Conservation (phyloP, 2,888 invertebrate species). For the Eilema caniola region DNA sequence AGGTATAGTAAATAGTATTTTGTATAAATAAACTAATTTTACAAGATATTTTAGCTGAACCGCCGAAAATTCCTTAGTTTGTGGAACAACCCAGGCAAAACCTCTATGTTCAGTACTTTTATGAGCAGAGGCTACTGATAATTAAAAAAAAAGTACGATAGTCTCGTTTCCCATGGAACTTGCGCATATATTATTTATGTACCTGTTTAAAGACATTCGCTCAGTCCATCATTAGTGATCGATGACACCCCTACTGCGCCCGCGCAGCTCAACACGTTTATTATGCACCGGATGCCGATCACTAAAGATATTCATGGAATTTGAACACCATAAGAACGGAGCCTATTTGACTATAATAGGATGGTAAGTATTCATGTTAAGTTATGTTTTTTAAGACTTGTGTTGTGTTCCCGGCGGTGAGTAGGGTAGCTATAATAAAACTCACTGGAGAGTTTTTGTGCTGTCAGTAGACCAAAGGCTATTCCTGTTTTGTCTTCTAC, state of each 20-base stretch:
- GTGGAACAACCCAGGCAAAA: too few relatives aligned
- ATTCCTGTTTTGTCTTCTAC: too few relatives aligned
- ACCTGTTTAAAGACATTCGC: conserved; percentile 27
- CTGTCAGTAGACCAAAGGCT: too few relatives aligned
- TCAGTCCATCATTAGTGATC: conserved; percentile 44
- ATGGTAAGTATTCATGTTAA: conserved; percentile 25
- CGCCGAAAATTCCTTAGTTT: too few relatives aligned
- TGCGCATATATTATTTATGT: not conserved
- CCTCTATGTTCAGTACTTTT: not conserved
- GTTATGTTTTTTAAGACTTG: conserved; percentile 5
- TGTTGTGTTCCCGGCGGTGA: too few relatives aligned
- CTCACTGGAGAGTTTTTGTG: too few relatives aligned
- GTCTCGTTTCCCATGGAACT: not conserved
- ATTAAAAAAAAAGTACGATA: not conserved
- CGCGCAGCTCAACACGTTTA: conserved; percentile 26
- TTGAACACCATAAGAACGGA: conserved; percentile 34
- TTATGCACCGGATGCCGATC: conserved; percentile 54
- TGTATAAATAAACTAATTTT: too few relatives aligned
- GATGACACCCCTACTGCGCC: conserved; percentile 54
- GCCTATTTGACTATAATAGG: conserved; percentile 34
- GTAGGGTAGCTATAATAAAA: too few relatives aligned
- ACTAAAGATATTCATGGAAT: conserved; percentile 67
- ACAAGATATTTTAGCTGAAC: too few relatives aligned
- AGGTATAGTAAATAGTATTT: too few relatives aligned
- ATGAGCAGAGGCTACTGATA: not conserved